Evolutionary conservation across 2,888 invertebrate species (phyloP), one percentile per base, ranked within the genome.

Genomic region (Andrena praecox): DNA sequence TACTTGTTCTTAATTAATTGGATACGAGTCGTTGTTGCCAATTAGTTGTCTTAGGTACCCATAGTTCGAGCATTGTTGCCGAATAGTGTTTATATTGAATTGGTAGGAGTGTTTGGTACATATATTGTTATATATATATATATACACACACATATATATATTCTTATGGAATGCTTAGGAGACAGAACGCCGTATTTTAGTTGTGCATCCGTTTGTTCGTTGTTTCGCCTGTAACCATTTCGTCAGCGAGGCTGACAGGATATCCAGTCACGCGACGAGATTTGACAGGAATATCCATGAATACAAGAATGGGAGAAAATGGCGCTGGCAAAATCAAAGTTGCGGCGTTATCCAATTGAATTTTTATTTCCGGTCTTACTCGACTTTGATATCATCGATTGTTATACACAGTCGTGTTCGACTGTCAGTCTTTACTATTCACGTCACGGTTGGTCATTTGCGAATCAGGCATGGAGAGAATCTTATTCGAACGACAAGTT

Each of bases 161-260:
- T 75, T 87, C 82, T 89, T 89, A 90, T 91, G 91, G 92, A 92
- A 93, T 93, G 93, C 91, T 87, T 93, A 92, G 92, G 90, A 87
- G 87, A 86, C 84, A 84, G 85, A 89, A 86, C 83, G 81, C 82
- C 90, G 89, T 91, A 90, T 91, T 86, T 89, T 93, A 91, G 91
- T 89, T 90, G 86, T 91, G 93, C 93, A 92, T 93, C 91, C 86
- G 82, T 86, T 80, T 90, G 89, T 89, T 91, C 89, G 86, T 90
- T 90, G 85, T 87, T 86, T 54, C 85, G 80, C 72, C 82, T 82
- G 78, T 86, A 78, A 86, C 87, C 80, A 82, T 84, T 82, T 83
- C 80, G 77, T 88, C 80, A 69, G 63, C 70, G 66, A 77, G 69
- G 59, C 52, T 29, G 77, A 70, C 59, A 56, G 35, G 64, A 50